These are phyloP conservation scores for Botia kubotai DNA, from an alignment of 2,797 vertebrate genomes.

Conservation along the genomic window DNA sequence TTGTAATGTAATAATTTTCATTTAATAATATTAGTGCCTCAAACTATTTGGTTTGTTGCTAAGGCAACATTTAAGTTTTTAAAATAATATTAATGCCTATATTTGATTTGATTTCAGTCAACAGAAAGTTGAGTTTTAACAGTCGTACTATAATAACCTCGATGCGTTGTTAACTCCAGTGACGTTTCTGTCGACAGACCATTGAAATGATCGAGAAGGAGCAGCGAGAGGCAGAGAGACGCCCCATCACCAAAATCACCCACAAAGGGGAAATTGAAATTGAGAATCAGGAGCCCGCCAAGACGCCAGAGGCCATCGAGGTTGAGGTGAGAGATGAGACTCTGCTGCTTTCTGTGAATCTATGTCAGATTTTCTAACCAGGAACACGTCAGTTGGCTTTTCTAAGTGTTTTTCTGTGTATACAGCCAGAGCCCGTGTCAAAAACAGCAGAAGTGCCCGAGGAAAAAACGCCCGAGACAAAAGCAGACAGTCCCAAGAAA, in stretches of 20 bases:
- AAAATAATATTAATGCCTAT: no score
- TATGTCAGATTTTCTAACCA: background rate
- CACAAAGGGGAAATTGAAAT: constrained; percentile 99
- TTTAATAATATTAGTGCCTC: no score
- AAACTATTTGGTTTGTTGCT: no score
- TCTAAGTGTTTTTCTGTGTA: background rate
- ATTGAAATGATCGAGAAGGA: constrained; percentile 99
- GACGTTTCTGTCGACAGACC: constrained; percentile 77
- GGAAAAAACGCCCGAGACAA: constrained; percentile 82
- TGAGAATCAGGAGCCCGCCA: constrained; percentile 92
- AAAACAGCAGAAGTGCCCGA: constrained; percentile 82
- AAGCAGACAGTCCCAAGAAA: constrained; percentile 77
- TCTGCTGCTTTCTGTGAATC: background rate
- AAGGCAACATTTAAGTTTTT: no score
- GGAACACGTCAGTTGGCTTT: background rate
- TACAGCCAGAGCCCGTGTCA: constrained; percentile 75
- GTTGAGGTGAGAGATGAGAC: constrained; percentile 78
- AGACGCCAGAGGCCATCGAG: constrained; percentile 85
- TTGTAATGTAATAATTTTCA: no score
- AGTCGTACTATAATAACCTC: background rate
- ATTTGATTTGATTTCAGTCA: no score
- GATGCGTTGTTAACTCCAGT: background rate
- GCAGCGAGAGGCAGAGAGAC: constrained; percentile 93
- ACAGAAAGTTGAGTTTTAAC: no score
- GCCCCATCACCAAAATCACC: constrained; percentile 98